Evolutionary conservation across 2,113 vertebrate species (phyloP).

Genomic region (Rattus norvegicus): GRCr8 NC_086023.1:136068501-136069000

Average conservation of each 20-base stretch:
- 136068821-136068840: background rate
- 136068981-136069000: background rate
- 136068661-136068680: background rate
- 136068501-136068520: background rate
- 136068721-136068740: background rate
- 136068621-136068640: background rate
- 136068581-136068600: conserved; percentile 19
- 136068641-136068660: background rate
- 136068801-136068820: background rate
- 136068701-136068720: background rate
- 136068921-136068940: background rate
- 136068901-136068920: background rate
- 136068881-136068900: too few species aligned
- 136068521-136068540: background rate
- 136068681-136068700: background rate
- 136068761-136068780: background rate
- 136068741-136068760: background rate
- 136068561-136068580: background rate
- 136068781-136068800: conserved; percentile 31
- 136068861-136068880: background rate
- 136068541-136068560: background rate
- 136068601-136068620: background rate
- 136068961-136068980: background rate
- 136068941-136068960: background rate
- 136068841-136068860: background rate